Evolutionary conservation across 2,113 vertebrate genomes (phyloP), one percentile per base, ranked within the genome.

Genomic region (Oryzias javanicus): DNA sequence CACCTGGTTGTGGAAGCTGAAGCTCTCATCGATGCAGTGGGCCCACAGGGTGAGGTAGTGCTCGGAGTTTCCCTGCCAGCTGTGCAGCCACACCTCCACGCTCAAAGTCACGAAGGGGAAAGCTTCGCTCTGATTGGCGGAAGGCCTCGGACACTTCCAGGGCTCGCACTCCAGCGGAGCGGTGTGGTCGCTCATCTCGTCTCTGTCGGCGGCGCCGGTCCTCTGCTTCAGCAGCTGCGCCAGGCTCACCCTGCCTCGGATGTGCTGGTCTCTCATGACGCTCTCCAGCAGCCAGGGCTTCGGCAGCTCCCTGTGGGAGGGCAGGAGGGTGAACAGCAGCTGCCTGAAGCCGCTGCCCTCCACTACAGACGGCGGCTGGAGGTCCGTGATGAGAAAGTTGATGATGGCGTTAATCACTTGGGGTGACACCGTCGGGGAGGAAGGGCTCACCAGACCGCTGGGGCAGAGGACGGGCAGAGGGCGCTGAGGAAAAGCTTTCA

Each of bases 321-420:
- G 91, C 20, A 88, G 72, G 35, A 93, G 55, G 0, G 81, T 66
- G 4, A 64, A 62, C 54, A 93, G 66, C 74, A 93, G 81, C 50
- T 88, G 83, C 40, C 55, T 78, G 70, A 93, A 93, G 17, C 91
- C 91, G 22, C 81, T 61, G 1, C 91, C 91, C 58, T 89, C 89
- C 3, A 89, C 87, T 10, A 89, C 62, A 54, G 82, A 75, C 0
- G 86, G 74, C 0, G 90, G 89, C 60, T 91, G 86, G 4, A 91
- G 79, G 56, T 93, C 91, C 71, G 55, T 47, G 27, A 92, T 83
- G 1, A 92, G 79, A 52, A 91, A 93, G 70, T 84, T 84, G 17
- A 79, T 52, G 18, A 93, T 86, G 29, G 88, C 88, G 1, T 75
- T 64, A 0, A 82, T 86, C 54, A 89, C 79, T 25, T 84, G 82